These are phyloP conservation scores for Helogale parvula DNA, from an alignment of 2,113 vertebrate genomes.

Conservation along the genomic window DNA sequence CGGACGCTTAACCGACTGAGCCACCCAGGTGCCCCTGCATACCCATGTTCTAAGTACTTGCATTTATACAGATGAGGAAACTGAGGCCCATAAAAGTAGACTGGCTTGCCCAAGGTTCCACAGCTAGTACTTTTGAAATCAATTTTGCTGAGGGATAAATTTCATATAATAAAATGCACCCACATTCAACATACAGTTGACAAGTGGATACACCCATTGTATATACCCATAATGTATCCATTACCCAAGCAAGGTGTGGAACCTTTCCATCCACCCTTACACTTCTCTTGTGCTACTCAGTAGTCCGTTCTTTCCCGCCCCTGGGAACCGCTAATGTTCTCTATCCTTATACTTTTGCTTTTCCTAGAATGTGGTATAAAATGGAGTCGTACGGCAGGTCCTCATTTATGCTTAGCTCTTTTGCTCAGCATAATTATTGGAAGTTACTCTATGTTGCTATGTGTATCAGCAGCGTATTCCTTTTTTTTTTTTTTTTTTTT, in stretches of 20 bases:
- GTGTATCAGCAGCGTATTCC: not conserved
- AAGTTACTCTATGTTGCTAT: not conserved
- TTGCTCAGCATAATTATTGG: not conserved
- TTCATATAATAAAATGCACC: not conserved
- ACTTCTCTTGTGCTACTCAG: too few relatives aligned
- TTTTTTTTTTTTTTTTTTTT: not conserved
- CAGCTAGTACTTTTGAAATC: not conserved
- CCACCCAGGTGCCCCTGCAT: too few relatives aligned
- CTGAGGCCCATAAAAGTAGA: not conserved
- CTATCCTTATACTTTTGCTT: not conserved
- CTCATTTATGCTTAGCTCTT: not conserved
- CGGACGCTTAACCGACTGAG: too few relatives aligned
- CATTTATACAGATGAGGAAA: not conserved
- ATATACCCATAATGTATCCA: not conserved
- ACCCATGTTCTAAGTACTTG: not conserved
- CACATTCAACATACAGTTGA: not conserved
- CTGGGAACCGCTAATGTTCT: not conserved
- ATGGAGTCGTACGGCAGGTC: not conserved
- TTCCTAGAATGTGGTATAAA: not conserved
- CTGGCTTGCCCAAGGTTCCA: not conserved
- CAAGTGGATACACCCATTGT: not conserved
- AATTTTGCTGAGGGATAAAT: not conserved
- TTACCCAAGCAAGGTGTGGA: fast-evolving
- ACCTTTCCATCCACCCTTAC: fast-evolving
- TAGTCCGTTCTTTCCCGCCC: not conserved